These are phyloP conservation scores for Lochmaea capreae DNA, from an alignment of 2,888 invertebrate species.

Conservation along the genomic window DNA sequence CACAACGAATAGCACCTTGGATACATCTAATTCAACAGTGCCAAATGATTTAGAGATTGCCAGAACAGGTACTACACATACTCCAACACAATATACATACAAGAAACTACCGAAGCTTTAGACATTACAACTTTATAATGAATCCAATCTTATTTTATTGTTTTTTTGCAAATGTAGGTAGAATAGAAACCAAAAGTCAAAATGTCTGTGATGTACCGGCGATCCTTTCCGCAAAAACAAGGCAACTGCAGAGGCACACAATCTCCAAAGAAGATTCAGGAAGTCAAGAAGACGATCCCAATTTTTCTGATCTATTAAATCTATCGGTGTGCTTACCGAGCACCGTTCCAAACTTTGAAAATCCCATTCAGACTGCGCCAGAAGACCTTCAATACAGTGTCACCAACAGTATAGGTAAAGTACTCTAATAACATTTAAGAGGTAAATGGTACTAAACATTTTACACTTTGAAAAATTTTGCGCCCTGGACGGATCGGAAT, in stretches of 20 bases:
- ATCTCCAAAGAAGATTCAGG: slow-evolving; percentile 47
- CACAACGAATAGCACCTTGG: slow-evolving; percentile 49
- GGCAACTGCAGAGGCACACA: slow-evolving; percentile 44
- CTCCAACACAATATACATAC: not conserved
- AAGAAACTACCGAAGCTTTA: slow-evolving; percentile 1
- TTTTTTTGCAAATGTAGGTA: slow-evolving; percentile 40
- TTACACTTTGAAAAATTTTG: too few species aligned
- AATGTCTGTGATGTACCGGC: slow-evolving; percentile 55
- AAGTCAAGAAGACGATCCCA: slow-evolving; percentile 58
- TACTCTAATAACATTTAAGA: slow-evolving; percentile 24
- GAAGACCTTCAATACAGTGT: slow-evolving; percentile 60
- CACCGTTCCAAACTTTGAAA: slow-evolving; percentile 53
- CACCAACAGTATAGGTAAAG: slow-evolving; percentile 61
- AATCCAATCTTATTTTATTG: not conserved
- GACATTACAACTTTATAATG: not conserved
- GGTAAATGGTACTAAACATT: too few species aligned
- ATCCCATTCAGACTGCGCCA: slow-evolving; percentile 53
- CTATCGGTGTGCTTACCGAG: slow-evolving; percentile 62
- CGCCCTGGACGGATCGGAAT: too few species aligned
- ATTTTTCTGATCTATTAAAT: slow-evolving; percentile 63
- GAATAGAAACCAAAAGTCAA: slow-evolving; percentile 51
- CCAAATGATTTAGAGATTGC: slow-evolving; percentile 50
- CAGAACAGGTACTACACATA: slow-evolving; percentile 42
- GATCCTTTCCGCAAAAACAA: slow-evolving; percentile 45
- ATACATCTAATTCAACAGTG: slow-evolving; percentile 45